Conservation (phyloP, 2,797 vertebrate species). For the Dipus sagitta region DNA sequence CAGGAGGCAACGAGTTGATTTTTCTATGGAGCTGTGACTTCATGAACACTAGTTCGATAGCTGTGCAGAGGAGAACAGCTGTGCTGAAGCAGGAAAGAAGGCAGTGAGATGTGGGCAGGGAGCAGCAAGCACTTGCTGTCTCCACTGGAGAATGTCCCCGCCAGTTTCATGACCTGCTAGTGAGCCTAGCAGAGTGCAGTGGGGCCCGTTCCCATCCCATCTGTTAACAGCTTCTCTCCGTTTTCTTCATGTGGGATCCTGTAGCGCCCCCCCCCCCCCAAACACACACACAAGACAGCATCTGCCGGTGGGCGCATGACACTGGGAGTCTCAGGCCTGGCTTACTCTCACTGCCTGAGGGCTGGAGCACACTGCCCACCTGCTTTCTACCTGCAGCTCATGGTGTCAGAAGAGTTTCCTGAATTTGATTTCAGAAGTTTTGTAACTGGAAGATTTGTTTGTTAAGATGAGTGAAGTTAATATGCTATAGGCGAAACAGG, state of each 20-base stretch:
- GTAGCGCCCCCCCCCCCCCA: neutral
- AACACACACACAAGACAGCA: neutral
- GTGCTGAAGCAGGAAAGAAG: neutral
- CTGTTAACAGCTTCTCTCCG: neutral
- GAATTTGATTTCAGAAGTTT: neutral
- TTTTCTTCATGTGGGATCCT: neutral
- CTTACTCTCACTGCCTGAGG: neutral
- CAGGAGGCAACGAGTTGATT: neutral
- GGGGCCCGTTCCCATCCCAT: neutral
- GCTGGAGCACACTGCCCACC: too few relatives aligned
- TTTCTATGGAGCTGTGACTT: neutral
- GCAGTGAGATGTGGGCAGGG: neutral
- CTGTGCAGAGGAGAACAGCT: neutral
- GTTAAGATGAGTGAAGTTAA: neutral
- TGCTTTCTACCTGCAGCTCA: too few relatives aligned
- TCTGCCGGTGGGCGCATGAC: accelerated
- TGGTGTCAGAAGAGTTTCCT: too few relatives aligned
- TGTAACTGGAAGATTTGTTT: neutral
- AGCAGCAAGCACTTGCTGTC: neutral
- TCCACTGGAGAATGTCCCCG: accelerated
- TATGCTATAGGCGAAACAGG: neutral
- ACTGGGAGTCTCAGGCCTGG: neutral
- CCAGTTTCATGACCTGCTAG: accelerated
- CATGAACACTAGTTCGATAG: neutral
- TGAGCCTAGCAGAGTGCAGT: neutral